Evolutionary conservation across 2,113 vertebrate genomes (phyloP).

Genomic region (Puntigrus tetrazona): DNA sequence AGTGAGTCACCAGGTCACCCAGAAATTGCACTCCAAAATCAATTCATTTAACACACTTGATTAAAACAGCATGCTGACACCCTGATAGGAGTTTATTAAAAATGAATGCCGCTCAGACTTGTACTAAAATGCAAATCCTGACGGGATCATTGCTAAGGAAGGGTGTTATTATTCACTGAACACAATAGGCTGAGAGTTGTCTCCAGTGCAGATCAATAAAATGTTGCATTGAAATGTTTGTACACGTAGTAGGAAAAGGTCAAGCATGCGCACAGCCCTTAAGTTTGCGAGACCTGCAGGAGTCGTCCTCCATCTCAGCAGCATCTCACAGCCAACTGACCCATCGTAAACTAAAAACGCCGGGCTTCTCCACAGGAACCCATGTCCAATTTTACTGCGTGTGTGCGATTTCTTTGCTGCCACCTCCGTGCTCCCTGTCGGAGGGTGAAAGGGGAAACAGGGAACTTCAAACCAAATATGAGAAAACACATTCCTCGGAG

Average conservation of each 20-base stretch:
- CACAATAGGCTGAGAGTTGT: not conserved
- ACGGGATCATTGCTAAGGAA: not conserved
- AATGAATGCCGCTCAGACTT: not conserved
- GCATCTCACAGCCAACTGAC: constrained; percentile 37
- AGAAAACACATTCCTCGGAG: constrained; percentile 45
- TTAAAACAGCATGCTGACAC: not conserved
- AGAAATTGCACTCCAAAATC: constrained; percentile 11
- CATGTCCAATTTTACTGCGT: constrained; percentile 33
- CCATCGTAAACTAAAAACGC: constrained; percentile 40
- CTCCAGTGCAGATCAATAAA: not conserved
- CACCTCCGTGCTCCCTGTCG: constrained; percentile 19
- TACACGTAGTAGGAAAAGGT: not conserved
- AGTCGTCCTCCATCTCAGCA: not conserved
- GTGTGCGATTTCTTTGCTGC: constrained; percentile 33
- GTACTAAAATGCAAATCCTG: not conserved
- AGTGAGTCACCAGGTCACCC: constrained; percentile 9
- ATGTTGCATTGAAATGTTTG: constrained; percentile 22
- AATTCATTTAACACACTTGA: not conserved
- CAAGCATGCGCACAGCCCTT: not conserved
- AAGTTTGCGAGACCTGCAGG: constrained; percentile 1
- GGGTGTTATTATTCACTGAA: not conserved
- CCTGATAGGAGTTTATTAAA: not conserved
- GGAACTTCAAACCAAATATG: constrained; percentile 37
- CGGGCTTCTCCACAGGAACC: constrained; percentile 33
- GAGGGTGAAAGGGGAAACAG: constrained; percentile 26